Evolutionary conservation across 2,797 vertebrate genomes (phyloP).

Genomic region (Melanotaenia trifasciata): DNA sequence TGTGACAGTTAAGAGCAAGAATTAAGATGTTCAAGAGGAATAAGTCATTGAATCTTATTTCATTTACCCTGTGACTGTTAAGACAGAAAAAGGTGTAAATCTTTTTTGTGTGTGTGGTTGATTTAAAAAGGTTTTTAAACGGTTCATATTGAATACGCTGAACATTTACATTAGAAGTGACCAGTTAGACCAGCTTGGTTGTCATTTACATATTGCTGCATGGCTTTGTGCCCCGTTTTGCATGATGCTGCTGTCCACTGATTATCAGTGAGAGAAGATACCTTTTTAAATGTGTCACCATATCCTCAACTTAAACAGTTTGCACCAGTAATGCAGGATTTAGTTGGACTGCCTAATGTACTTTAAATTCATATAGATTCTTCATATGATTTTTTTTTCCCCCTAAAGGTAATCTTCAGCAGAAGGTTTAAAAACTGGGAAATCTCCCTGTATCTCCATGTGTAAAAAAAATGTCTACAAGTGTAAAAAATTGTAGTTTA

Average conservation of each 20-base stretch:
- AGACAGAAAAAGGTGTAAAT: not conserved
- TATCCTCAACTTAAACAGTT: not conserved
- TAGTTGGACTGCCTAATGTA: not conserved
- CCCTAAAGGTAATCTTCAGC: not conserved
- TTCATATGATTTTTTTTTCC: not conserved
- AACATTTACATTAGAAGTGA: not conserved
- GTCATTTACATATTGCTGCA: constrained; percentile 1
- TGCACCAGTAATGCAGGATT: not conserved
- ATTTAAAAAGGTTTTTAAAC: not conserved
- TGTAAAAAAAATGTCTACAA: too few species aligned
- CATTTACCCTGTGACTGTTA: not conserved
- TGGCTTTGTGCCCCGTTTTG: not conserved
- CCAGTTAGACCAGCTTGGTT: not conserved
- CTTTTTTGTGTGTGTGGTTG: not conserved
- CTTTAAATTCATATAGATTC: not conserved
- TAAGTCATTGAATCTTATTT: constrained; percentile 7
- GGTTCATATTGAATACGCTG: not conserved
- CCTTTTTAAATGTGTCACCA: not conserved
- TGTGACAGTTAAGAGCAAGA: constrained; percentile 8
- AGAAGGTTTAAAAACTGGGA: constrained; percentile 5
- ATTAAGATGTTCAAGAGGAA: not conserved
- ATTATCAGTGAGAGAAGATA: not conserved
- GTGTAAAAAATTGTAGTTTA: not conserved
- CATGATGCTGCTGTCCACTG: not conserved
- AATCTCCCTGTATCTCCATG: not conserved